Evolutionary conservation across 2,797 vertebrate species (phyloP).

Genomic region (Botia almorhae): DNA sequence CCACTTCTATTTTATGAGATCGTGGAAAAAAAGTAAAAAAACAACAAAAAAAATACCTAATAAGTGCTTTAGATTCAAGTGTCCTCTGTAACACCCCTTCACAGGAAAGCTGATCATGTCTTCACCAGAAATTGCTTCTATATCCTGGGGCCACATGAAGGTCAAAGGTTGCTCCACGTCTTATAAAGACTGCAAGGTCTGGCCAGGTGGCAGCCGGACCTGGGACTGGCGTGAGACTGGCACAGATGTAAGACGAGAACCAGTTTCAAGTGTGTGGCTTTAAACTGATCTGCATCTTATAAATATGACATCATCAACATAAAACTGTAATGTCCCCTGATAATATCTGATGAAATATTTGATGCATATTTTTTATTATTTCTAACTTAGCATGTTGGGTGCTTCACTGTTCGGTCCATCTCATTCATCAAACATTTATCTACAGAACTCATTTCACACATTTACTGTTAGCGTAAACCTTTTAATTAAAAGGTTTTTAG

Average conservation of each 20-base stretch:
- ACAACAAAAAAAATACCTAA: conserved; percentile 70
- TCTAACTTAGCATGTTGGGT: neutral
- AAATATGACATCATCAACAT: neutral
- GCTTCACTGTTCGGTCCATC: too few relatives aligned
- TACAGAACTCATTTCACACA: neutral
- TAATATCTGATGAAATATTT: neutral
- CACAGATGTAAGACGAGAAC: conserved; percentile 83
- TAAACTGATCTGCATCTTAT: neutral
- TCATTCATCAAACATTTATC: neutral
- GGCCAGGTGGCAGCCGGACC: conserved; percentile 91
- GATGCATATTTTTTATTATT: neutral
- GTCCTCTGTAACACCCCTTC: neutral
- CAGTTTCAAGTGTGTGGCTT: neutral
- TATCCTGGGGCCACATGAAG: conserved; percentile 94
- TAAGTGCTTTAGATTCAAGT: neutral
- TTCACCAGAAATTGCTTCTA: conserved; percentile 89
- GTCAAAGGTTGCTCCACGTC: conserved; percentile 83
- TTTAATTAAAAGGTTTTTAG: neutral
- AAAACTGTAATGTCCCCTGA: neutral
- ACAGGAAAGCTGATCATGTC: conserved; percentile 73
- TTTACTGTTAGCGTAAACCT: neutral
- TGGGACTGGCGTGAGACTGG: conserved; percentile 98
- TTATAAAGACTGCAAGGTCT: conserved; percentile 97
- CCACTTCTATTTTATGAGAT: conserved; percentile 63
- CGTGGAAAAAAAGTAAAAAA: conserved; percentile 82